Conservation (phyloP, 2,797 vertebrate genomes). For the Syngnathus acus region DNA sequence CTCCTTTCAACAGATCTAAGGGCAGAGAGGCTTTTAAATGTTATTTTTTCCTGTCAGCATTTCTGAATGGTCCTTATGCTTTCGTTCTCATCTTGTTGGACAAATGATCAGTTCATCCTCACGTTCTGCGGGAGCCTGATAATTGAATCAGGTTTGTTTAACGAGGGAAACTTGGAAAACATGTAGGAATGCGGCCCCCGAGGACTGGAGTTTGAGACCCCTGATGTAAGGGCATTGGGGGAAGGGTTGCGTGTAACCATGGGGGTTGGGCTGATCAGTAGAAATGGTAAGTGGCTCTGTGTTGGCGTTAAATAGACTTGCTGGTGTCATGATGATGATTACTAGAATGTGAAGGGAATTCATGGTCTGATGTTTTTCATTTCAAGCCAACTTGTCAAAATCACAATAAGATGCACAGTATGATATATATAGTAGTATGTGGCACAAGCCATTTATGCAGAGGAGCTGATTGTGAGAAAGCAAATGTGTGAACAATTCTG, state of each 20-base stretch:
- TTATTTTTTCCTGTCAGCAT: slow-evolving; percentile 24
- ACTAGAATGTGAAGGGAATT: slow-evolving; percentile 36
- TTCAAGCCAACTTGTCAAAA: slow-evolving; percentile 11
- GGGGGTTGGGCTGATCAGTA: slow-evolving; percentile 29
- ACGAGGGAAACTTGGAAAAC: slow-evolving; percentile 15
- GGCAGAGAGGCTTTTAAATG: slow-evolving; percentile 4
- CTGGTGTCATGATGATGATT: slow-evolving; percentile 49
- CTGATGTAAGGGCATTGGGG: slow-evolving; percentile 23
- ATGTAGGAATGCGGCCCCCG: no score
- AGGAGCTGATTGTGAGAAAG: slow-evolving; percentile 4
- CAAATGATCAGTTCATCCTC: no score
- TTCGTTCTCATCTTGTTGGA: neutral
- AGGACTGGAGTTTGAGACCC: no score
- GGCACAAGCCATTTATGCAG: neutral
- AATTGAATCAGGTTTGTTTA: no score
- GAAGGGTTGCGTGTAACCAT: slow-evolving; percentile 16
- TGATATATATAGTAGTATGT: neutral
- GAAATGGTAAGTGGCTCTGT: slow-evolving; percentile 28
- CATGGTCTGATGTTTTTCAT: slow-evolving; percentile 22
- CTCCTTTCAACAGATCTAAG: slow-evolving; percentile 10
- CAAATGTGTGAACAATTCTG: slow-evolving; percentile 4
- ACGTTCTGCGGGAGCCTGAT: no score
- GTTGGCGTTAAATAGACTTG: slow-evolving; percentile 41
- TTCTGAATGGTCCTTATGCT: slow-evolving; percentile 1
- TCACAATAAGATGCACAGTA: slow-evolving; percentile 4